Evolutionary conservation across 1,140 invertebrate species (phyloP).

Genomic region (Caenorhabditis brenneri): DNA sequence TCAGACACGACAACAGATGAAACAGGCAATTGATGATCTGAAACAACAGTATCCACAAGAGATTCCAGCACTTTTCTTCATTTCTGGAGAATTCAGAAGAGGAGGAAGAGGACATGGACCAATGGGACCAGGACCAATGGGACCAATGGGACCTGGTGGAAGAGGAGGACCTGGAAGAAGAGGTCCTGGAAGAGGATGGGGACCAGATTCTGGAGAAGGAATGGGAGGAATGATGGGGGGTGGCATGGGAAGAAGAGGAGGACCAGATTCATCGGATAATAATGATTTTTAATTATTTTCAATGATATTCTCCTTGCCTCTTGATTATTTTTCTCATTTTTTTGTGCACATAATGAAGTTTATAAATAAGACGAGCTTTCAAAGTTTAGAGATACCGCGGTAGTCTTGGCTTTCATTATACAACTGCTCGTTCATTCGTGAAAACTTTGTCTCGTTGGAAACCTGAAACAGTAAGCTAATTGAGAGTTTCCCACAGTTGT

Average conservation of each 20-base stretch:
- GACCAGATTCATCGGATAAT: not conserved
- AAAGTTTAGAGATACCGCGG: too few species aligned
- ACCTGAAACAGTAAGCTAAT: too few species aligned
- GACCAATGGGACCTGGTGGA: too few species aligned
- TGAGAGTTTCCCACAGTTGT: too few species aligned
- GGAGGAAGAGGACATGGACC: not conserved
- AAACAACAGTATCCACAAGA: constrained; percentile 1
- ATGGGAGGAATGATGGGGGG: not conserved
- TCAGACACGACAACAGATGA: constrained; percentile 6
- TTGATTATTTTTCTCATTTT: not conserved
- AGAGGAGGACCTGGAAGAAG: not conserved
- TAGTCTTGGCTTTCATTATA: too few species aligned
- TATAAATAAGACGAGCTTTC: too few species aligned
- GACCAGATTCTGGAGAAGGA: not conserved
- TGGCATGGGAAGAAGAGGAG: not conserved
- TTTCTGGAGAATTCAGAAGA: constrained; percentile 27
- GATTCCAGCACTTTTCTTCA: constrained; percentile 29
- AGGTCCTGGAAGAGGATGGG: not conserved
- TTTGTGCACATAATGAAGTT: constrained; percentile 44
- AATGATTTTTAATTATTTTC: not conserved
- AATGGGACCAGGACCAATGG: not conserved
- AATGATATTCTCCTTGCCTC: not conserved
- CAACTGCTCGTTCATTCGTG: too few species aligned
- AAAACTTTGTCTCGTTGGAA: too few species aligned
- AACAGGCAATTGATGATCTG: not conserved